Evolutionary conservation across 2,888 invertebrate species (phyloP), one percentile per base, ranked within the genome.

Genomic region (Chrysolina oricalcia): DNA sequence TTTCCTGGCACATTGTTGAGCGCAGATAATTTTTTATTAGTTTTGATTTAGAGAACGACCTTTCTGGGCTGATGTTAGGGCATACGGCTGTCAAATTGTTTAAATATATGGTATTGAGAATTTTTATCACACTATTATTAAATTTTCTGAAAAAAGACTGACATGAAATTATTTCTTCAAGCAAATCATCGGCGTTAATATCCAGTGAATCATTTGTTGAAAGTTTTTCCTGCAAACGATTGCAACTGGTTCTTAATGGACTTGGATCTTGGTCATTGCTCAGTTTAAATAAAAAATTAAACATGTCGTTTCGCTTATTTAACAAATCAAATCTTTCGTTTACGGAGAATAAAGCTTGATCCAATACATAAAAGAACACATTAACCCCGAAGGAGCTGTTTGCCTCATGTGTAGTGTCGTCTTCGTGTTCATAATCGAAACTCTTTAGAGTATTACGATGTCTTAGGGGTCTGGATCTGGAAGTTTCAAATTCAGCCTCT

Each of bases 241-340:
- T 21, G 70, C 76, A 77, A 72, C 77, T 78, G 59, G 19, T 78
- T 72, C 73, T 78, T n/a, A n/a, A n/a, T 69, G 75, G 62, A 65
- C 74, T 77, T 78, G 78, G 71, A 66, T 79, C 73, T 79, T 79
- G 74, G 69, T 78, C 74, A 70, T 78, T 62, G 69, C 72, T 74
- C 69, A 78, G 74, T 74, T 78, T 76, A 70, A 78, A 78, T 78
- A 71, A 72, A 78, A 78, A 76, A 78, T 27, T 27, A 74, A 76
- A 79, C 73, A 79, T 53, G 71, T 79, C 69, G 27, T 68, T 68
- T 27, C 66, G 72, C 65, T 70, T 73, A 75, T 78, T 72, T 56
- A 78, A 78, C 71, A 78, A 79, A 76, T 75, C 72, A 74, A 79
- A 80, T 79, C 74, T 80, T 74, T 81, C 79, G 43, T 80, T 75